phyloP scores from a whole-genome alignment of 1,140 invertebrate genomes.

The Lasioglossum baleicum region DNA sequence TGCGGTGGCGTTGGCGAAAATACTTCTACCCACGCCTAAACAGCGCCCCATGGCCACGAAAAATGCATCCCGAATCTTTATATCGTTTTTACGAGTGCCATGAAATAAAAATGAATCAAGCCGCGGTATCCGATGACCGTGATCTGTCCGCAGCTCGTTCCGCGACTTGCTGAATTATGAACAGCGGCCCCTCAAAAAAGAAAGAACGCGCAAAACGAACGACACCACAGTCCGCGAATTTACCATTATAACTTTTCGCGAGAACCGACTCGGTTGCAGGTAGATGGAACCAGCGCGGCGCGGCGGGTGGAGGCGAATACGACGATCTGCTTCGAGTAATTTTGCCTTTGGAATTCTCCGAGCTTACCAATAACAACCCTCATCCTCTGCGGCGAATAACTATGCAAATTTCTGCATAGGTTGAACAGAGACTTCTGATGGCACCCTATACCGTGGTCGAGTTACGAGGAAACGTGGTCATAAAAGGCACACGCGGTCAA shows the following conservation, averaged over 20 bases:
- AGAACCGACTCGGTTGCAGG: not conserved
- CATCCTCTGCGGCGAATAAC: slow-evolving; percentile 66
- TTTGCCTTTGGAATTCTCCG: slow-evolving; percentile 56
- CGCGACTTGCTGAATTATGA: slow-evolving; percentile 3
- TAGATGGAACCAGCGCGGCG: too few relatives aligned
- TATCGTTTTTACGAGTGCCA: slow-evolving; percentile 1
- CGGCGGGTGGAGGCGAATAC: slow-evolving; percentile 4
- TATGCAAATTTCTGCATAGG: slow-evolving; percentile 69
- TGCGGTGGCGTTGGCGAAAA: too few relatives aligned
- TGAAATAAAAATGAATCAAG: not conserved
- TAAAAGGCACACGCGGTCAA: slow-evolving; percentile 48
- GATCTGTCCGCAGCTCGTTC: not conserved
- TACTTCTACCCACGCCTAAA: not conserved
- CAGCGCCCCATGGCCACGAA: too few relatives aligned
- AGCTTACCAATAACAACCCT: slow-evolving; percentile 65
- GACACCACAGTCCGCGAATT: not conserved
- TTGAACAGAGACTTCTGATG: slow-evolving; percentile 58
- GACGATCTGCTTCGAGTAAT: slow-evolving; percentile 45
- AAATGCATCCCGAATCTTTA: slow-evolving; percentile 12
- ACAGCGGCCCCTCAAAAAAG: not conserved
- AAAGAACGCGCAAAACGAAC: not conserved
- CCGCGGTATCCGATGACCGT: slow-evolving; percentile 4
- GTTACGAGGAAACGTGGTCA: slow-evolving; percentile 43
- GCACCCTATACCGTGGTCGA: slow-evolving; percentile 26
- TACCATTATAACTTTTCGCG: slow-evolving; percentile 15